These are phyloP conservation scores for Alfaro cultratus DNA, from an alignment of 2,797 vertebrate species.

Conservation along the genomic window DNA sequence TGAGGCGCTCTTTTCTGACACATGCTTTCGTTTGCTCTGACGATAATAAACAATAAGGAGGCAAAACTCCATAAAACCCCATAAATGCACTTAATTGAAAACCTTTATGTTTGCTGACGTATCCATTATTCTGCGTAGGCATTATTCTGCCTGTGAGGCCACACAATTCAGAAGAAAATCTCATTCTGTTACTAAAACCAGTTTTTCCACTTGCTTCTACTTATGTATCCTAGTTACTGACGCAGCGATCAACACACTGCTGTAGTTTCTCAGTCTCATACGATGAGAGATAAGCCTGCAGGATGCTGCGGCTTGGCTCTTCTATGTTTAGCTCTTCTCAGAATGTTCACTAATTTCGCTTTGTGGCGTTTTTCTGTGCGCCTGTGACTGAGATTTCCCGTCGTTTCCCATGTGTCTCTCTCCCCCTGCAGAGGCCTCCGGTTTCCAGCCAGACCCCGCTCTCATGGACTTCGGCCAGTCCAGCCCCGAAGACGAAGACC, in stretches of 20 bases:
- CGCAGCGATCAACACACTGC: not conserved
- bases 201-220: not conserved
- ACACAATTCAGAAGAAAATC: not conserved
- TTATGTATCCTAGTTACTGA: not conserved
- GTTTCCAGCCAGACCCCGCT: slow-evolving; percentile 59
- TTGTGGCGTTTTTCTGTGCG: not conserved
- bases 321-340: slow-evolving; percentile 4
- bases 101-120: not conserved
- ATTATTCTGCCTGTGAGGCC: no score
- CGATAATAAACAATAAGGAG: not conserved
- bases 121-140: not conserved
- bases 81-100: not conserved
- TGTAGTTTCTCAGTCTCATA: not conserved
- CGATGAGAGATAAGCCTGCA: not conserved
- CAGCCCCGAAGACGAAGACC: slow-evolving; percentile 88
- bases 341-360: not conserved
- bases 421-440: slow-evolving; percentile 52
- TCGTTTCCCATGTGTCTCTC: slow-evolving; percentile 41
- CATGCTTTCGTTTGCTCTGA: not conserved
- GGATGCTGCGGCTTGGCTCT: not conserved
- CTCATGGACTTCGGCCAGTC: slow-evolving; percentile 84
- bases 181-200: not conserved
- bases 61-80: not conserved
- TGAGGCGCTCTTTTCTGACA: not conserved
- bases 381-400: slow-evolving; percentile 15